Conservation (phyloP, 2,888 invertebrate species). For the Branchipolynoe longqiensis region DNA sequence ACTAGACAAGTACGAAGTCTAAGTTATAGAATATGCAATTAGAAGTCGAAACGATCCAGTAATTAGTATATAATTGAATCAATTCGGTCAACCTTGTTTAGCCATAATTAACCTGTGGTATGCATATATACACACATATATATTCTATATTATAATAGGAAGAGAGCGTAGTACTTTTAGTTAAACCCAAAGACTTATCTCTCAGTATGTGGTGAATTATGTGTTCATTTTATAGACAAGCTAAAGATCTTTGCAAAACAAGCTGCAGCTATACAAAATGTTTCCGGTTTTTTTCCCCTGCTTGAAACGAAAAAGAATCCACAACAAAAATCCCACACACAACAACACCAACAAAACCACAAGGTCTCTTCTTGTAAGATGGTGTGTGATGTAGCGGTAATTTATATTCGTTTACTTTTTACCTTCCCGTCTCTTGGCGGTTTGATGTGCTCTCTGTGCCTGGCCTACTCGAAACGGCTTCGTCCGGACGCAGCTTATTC, state of each 20-base stretch:
- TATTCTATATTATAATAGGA: neutral
- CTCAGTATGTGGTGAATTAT: neutral
- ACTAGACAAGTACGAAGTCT: neutral
- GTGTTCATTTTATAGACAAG: neutral
- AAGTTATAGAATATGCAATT: constrained; percentile 37
- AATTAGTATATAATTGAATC: neutral
- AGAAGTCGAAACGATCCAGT: neutral
- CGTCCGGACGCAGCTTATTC: constrained; percentile 38
- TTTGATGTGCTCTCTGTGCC: constrained; percentile 19
- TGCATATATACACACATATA: neutral
- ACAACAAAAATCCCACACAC: no score
- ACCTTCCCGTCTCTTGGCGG: constrained; percentile 34
- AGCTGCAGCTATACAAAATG: neutral
- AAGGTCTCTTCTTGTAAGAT: neutral
- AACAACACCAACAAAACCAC: neutral
- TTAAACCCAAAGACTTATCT: constrained; percentile 4
- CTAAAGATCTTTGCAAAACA: constrained; percentile 38
- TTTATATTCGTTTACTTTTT: constrained; percentile 34
- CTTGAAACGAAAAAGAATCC: no score
- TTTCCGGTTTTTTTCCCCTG: no score
- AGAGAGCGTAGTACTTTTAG: neutral
- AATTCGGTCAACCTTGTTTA: neutral
- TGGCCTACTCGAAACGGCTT: constrained; percentile 31
- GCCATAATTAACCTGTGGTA: no score
- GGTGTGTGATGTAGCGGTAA: neutral